These are phyloP conservation scores for Polydesmus complanatus DNA, from an alignment of 2,888 invertebrate genomes.

Conservation along the genomic window DNA sequence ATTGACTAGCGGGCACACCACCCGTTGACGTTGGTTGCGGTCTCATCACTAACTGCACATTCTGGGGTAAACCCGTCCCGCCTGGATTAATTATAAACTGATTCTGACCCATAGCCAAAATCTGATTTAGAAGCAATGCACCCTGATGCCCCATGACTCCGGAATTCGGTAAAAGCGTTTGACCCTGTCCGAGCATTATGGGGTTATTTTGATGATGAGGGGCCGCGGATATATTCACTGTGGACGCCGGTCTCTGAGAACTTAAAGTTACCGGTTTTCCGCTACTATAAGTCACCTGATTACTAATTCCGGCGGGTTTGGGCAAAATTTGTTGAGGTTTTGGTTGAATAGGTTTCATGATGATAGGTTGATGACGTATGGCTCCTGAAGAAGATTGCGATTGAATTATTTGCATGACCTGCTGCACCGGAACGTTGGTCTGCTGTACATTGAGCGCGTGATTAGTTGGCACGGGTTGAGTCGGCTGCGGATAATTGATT, in stretches of 20 bases:
- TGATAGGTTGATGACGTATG: constrained; percentile 38
- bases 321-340: constrained; percentile 34
- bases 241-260: constrained; percentile 4
- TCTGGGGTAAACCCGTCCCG: constrained; percentile 15
- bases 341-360: constrained; percentile 36
- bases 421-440: constrained; percentile 17
- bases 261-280: constrained; percentile 13
- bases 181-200: constrained; percentile 17
- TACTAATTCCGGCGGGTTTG: constrained; percentile 23
- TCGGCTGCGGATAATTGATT: constrained; percentile 23
- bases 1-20: constrained; percentile 15
- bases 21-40: constrained; percentile 10
- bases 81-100: constrained; percentile 15
- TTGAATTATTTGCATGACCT: constrained; percentile 20
- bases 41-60: constrained; percentile 17
- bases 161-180: constrained; percentile 15
- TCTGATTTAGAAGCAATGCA: constrained; percentile 16
- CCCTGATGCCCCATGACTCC: constrained; percentile 10
- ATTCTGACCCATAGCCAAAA: constrained; percentile 17
- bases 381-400: constrained; percentile 13
- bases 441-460: constrained; percentile 24
- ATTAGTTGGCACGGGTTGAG: constrained; percentile 35
- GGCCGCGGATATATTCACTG: constrained; percentile 10
- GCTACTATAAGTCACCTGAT: constrained; percentile 1
- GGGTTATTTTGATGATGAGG: constrained; percentile 11